A percentile compares a stretch with the other conserved stretches of the same genome.
Conservation (phyloP, 1,140 invertebrate species). For the Carposina sasakii region DNA sequence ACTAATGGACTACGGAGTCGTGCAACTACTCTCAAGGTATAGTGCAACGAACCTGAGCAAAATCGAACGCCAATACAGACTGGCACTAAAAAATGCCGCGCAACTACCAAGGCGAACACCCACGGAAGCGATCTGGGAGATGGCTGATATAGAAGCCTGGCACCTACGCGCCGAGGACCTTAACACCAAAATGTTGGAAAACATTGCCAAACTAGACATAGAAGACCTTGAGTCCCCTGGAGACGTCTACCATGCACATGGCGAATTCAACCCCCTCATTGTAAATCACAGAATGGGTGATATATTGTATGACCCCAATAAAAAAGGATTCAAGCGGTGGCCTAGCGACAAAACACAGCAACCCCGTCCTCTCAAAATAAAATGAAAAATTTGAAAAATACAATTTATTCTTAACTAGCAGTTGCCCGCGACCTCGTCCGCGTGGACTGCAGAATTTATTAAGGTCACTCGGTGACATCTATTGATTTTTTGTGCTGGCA, state of each 20-base stretch:
- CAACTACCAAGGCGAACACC: constrained; percentile 6
- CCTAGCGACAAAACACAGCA: not conserved
- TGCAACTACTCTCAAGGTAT: constrained; percentile 10
- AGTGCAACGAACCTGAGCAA: constrained; percentile 1
- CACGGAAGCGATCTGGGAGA: constrained; percentile 12
- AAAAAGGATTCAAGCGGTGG: not conserved
- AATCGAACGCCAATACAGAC: constrained; percentile 1
- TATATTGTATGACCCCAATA: not conserved
- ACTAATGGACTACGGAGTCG: constrained; percentile 10
- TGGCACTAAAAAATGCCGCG: constrained; percentile 3
- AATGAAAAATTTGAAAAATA: too few relatives aligned
- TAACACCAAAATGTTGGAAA: constrained; percentile 5
- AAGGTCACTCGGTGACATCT: too few relatives aligned
- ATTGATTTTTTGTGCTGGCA: too few relatives aligned
- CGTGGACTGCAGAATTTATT: too few relatives aligned
- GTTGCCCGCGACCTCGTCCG: too few relatives aligned
- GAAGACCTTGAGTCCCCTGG: constrained; percentile 7
- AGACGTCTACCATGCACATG: not conserved
- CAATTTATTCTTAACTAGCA: too few relatives aligned
- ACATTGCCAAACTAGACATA: not conserved
- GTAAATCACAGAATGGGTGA: constrained; percentile 8
- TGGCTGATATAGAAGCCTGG: constrained; percentile 8
- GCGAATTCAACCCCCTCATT: constrained; percentile 3
- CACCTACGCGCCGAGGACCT: constrained; percentile 7
- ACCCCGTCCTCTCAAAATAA: too few relatives aligned